phyloP scores from a whole-genome alignment of 1,140 invertebrate genomes.

The Saccostrea cuccullata region DNA sequence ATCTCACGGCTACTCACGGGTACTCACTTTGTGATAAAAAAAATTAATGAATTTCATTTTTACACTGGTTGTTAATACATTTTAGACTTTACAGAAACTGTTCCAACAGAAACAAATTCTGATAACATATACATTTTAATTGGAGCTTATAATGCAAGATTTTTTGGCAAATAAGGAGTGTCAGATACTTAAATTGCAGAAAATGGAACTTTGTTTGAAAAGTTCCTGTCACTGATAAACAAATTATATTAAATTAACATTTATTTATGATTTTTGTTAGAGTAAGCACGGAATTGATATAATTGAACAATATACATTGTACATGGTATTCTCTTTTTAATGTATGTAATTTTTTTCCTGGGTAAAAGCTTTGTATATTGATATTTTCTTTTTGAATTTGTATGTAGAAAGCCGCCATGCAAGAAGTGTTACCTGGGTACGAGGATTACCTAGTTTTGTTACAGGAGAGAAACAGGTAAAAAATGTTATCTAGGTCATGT shows the following conservation, averaged over 20 bases:
- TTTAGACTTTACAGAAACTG: too few relatives aligned
- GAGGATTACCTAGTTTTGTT: slow-evolving; percentile 75
- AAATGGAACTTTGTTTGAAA: not conserved
- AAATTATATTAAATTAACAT: not conserved
- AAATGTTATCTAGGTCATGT: not conserved
- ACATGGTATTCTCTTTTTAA: not conserved
- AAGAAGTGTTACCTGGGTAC: slow-evolving; percentile 74
- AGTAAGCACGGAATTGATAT: not conserved
- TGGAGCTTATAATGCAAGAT: too few relatives aligned
- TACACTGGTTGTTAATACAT: too few relatives aligned
- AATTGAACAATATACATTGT: not conserved
- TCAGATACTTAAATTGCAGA: too few relatives aligned
- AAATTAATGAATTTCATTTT: too few relatives aligned
- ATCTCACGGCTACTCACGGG: too few relatives aligned
- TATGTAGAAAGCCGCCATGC: slow-evolving; percentile 63
- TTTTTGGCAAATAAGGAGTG: too few relatives aligned
- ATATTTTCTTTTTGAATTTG: not conserved
- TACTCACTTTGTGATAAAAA: too few relatives aligned
- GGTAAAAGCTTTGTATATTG: not conserved
- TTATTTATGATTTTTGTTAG: not conserved
- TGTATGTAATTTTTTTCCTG: not conserved
- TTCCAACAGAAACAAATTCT: too few relatives aligned
- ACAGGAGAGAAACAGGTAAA: slow-evolving; percentile 75
- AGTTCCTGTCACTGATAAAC: not conserved
- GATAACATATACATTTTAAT: too few relatives aligned